Evolutionary conservation across 2,888 invertebrate genomes (phyloP), one percentile per base, ranked within the genome.

Genomic region (Corbicula japonica): DNA sequence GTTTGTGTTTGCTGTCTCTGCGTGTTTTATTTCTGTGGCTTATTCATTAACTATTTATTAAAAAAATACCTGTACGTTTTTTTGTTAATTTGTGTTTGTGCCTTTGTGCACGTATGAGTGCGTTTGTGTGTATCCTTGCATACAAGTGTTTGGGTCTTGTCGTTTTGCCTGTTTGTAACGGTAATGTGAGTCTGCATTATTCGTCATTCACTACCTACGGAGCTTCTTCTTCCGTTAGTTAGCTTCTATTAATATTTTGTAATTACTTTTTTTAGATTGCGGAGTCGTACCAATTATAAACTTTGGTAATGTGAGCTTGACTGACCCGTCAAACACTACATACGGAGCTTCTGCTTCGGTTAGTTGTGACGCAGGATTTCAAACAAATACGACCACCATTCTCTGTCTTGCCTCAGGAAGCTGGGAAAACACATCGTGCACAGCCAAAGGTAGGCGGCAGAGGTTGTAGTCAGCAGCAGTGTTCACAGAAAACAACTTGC

Each of bases 401-500:
- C 6, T 23, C 4, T 52, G 52, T 15, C 26, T 52, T 8, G 23
- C 23, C 12, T 8, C 52, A 26, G 52, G 52, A 5, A 2, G 4
- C 5, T 52, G 52, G 52, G 52, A 26, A 3, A 52, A 52, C 21
- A 15, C 52, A 5, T 3, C 28, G 8, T 52, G 52, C 21, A 52
- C 52, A 8, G 52, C 21, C 8, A 52, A 52, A 52, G 52, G 52
- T 52, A 52, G 10, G 21, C n/a, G n/a, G n/a, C n/a, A n/a, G n/a
- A n/a, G n/a, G n/a, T n/a, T n/a, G n/a, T n/a, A n/a, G n/a, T n/a
- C n/a, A n/a, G n/a, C n/a, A n/a, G n/a, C n/a, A n/a, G n/a, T n/a
- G n/a, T n/a, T n/a, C n/a, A n/a, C n/a, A n/a, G n/a, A n/a, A n/a
- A n/a, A n/a, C n/a, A n/a, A n/a, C n/a, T n/a, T n/a, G n/a, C n/a